Conservation (phyloP, 1,140 invertebrate species). For the Cheumatopsyche charites region DNA sequence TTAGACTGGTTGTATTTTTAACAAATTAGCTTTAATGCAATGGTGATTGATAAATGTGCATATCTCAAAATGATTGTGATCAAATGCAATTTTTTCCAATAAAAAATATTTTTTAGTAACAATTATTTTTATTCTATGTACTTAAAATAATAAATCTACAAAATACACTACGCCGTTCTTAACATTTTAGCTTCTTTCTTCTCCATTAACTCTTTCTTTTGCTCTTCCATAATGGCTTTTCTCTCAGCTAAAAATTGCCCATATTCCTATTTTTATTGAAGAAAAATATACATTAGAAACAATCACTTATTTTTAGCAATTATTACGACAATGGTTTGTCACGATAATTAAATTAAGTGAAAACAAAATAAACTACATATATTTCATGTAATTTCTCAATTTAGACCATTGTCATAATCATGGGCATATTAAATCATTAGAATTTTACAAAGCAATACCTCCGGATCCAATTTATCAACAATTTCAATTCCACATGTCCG, state of each 20-base stretch:
- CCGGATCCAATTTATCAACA: constrained; percentile 78
- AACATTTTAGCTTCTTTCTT: constrained; percentile 92
- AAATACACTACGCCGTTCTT: constrained; percentile 64
- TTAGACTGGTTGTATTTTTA: constrained; percentile 8
- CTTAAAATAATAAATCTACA: constrained; percentile 7
- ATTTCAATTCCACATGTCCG: constrained; percentile 85
- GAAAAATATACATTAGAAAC: too few species aligned
- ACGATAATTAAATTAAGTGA: too few species aligned
- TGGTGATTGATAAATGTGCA: constrained; percentile 21
- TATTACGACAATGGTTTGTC: too few species aligned
- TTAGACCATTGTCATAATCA: too few species aligned
- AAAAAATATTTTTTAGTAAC: constrained; percentile 34
- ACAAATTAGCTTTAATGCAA: neutral
- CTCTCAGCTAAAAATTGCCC: constrained; percentile 82
- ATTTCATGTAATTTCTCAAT: too few species aligned
- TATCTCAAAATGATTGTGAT: constrained; percentile 37
- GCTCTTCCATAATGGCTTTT: constrained; percentile 72
- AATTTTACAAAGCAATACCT: too few species aligned
- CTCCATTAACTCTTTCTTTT: constrained; percentile 81
- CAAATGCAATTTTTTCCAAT: constrained; percentile 24
- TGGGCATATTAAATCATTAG: too few species aligned
- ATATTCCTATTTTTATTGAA: too few species aligned
- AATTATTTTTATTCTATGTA: constrained; percentile 26
- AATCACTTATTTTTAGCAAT: too few species aligned
- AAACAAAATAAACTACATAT: too few species aligned